phyloP scores from a whole-genome alignment of 1,140 invertebrate genomes.

The Campoletis sonorensis region DNA sequence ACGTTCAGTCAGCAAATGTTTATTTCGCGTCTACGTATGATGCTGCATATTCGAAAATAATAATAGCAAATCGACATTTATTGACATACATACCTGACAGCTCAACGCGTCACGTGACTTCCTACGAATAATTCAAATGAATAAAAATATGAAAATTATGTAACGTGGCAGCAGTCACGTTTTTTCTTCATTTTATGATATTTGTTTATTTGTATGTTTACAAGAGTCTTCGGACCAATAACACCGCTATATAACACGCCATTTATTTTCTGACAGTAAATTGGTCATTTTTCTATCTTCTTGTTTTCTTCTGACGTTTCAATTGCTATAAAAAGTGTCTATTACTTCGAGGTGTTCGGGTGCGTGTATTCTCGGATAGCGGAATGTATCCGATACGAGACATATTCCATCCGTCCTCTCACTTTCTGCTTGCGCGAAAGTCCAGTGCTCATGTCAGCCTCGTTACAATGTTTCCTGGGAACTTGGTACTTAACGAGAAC shows the following conservation, averaged over 20 bases:
- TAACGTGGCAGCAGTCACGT: background rate
- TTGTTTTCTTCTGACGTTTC: background rate
- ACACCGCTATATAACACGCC: background rate
- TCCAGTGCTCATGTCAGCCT: slow-evolving; percentile 5
- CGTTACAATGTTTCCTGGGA: slow-evolving; percentile 31
- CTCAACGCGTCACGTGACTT: background rate
- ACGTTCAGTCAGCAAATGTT: background rate
- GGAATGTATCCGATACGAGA: slow-evolving; percentile 32
- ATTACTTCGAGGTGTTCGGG: slow-evolving; percentile 3
- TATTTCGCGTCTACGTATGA: background rate
- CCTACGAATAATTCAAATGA: background rate
- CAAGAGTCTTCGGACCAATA: background rate
- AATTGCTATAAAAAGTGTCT: background rate
- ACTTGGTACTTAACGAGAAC: slow-evolving; percentile 34
- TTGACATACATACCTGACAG: background rate
- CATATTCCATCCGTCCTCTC: slow-evolving; percentile 39
- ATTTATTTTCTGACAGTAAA: background rate
- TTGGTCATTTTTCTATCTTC: background rate
- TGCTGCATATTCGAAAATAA: background rate
- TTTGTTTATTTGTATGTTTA: background rate
- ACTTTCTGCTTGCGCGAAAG: slow-evolving; percentile 40
- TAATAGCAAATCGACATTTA: background rate
- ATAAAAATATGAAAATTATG: background rate
- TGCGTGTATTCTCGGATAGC: slow-evolving; percentile 16
- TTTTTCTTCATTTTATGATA: background rate